These are phyloP conservation scores for Leptinotarsa haldemani DNA, from an alignment of 2,888 invertebrate genomes.

Conservation along the genomic window DNA sequence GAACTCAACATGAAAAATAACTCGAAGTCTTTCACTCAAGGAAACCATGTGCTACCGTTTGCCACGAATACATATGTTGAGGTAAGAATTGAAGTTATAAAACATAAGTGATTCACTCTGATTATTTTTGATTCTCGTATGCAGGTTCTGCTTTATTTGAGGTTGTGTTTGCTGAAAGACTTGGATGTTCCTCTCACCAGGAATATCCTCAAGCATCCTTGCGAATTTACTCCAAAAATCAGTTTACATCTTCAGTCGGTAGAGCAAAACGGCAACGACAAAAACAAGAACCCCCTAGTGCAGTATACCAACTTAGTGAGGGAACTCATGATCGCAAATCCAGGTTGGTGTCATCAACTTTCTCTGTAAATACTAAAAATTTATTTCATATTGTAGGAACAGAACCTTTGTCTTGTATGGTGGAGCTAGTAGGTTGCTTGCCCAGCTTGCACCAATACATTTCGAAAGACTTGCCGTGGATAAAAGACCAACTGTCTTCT, in stretches of 20 bases:
- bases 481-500: constrained; percentile 73
- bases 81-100: constrained; percentile 64
- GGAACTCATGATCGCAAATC: constrained; percentile 73
- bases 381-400: constrained; percentile 65
- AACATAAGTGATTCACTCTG: background rate
- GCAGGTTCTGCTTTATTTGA: constrained; percentile 82
- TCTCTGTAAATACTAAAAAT: background rate
- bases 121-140: background rate
- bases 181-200: constrained; percentile 70
- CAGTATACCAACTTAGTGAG: constrained; percentile 78
- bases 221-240: constrained; percentile 75
- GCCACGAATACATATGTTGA: constrained; percentile 78
- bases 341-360: constrained; percentile 68
- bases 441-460: constrained; percentile 77
- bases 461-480: constrained; percentile 73
- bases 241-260: constrained; percentile 61
- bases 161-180: constrained; percentile 79
- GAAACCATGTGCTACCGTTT: constrained; percentile 79
- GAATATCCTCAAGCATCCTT: constrained; percentile 72
- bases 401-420: constrained; percentile 78
- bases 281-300: constrained; percentile 71
- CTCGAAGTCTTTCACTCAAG: constrained; percentile 72
- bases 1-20: constrained; percentile 72
- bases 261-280: constrained; percentile 56
- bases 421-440: constrained; percentile 87